phyloP scores from a whole-genome alignment of 1,140 invertebrate genomes.

The Goniozus legneri region DNA sequence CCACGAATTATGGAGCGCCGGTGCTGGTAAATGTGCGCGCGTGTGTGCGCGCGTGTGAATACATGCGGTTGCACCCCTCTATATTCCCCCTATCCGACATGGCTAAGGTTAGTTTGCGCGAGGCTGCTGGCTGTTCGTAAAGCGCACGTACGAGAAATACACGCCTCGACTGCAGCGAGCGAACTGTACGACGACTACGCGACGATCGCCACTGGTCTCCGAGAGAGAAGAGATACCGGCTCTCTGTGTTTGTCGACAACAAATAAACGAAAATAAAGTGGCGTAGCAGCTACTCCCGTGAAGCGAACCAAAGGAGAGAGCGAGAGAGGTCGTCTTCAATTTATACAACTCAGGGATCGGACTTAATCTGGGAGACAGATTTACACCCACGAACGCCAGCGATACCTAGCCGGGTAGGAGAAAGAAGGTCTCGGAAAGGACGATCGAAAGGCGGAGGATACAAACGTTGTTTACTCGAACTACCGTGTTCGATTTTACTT shows the following conservation, averaged over 20 bases:
- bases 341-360: constrained; percentile 40
- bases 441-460: constrained; percentile 11
- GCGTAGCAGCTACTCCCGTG: constrained; percentile 27
- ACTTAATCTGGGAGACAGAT: constrained; percentile 43
- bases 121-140: constrained; percentile 14
- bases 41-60: too few species aligned
- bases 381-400: constrained; percentile 33
- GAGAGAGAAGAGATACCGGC: too few species aligned
- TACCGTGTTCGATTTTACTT: constrained; percentile 16
- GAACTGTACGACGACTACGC: too few species aligned
- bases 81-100: too few species aligned
- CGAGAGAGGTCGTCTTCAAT: constrained; percentile 37
- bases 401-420: neutral
- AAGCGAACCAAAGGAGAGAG: too few species aligned
- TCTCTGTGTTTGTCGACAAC: constrained; percentile 36
- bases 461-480: constrained; percentile 21
- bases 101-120: too few species aligned
- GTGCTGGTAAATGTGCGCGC: too few species aligned
- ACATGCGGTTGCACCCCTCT: too few species aligned
- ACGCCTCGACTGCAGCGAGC: too few species aligned
- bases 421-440: neutral
- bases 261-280: constrained; percentile 43
- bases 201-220: too few species aligned
- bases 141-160: too few species aligned
- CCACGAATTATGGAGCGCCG: neutral